Conservation (phyloP, 1,140 invertebrate species). For the Oppia nitens region DNA sequence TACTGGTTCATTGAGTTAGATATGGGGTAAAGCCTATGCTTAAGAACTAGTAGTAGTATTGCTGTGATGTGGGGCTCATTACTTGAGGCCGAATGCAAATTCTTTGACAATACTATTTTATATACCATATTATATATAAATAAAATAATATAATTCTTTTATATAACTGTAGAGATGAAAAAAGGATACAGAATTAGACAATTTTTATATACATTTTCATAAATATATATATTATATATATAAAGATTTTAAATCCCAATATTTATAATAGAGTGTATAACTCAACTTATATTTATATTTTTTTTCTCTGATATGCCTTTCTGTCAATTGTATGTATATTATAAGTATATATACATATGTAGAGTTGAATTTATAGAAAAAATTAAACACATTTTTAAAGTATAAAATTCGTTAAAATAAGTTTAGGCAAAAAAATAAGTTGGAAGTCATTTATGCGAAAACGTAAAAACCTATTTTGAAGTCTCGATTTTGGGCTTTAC, state of each 20-base stretch:
- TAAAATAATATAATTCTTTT: background rate
- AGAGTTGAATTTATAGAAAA: background rate
- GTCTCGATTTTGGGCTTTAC: background rate
- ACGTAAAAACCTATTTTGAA: background rate
- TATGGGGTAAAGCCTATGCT: background rate
- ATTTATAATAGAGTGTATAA: too few relatives aligned
- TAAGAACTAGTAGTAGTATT: background rate
- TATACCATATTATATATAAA: too few relatives aligned
- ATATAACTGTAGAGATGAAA: background rate
- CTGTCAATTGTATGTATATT: background rate
- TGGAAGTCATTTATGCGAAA: too few relatives aligned
- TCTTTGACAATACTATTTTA: background rate
- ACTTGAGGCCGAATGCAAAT: background rate
- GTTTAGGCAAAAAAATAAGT: too few relatives aligned
- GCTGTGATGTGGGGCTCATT: background rate
- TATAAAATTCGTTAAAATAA: too few relatives aligned
- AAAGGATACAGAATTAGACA: background rate
- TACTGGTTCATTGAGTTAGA: background rate
- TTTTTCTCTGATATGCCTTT: background rate
- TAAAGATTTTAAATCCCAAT: background rate
- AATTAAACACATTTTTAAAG: background rate
- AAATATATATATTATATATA: too few relatives aligned
- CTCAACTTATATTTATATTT: too few relatives aligned
- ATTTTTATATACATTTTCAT: too few relatives aligned
- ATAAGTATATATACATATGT: background rate